These are phyloP conservation scores for Cantharis nigra DNA, from an alignment of 2,888 invertebrate species.

Conservation along the genomic window DNA sequence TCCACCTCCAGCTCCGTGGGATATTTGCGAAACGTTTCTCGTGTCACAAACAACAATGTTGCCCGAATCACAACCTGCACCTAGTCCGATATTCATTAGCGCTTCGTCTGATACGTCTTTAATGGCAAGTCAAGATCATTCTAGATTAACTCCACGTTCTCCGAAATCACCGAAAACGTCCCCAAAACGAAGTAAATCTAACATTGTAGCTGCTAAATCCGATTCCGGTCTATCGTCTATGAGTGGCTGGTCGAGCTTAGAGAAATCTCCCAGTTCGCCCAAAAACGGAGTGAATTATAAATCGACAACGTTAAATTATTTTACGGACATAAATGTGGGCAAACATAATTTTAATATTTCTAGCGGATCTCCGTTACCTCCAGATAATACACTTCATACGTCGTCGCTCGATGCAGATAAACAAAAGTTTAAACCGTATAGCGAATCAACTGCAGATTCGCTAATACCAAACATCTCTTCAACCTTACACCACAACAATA, in stretches of 20 bases:
- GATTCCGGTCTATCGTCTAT: slow-evolving; percentile 86
- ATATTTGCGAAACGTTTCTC: slow-evolving; percentile 61
- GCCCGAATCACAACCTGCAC: slow-evolving; percentile 45
- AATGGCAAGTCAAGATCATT: slow-evolving; percentile 53
- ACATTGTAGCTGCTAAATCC: slow-evolving; percentile 77
- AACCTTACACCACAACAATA: slow-evolving; percentile 40
- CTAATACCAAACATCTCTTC: slow-evolving; percentile 44
- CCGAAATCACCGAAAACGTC: slow-evolving; percentile 76
- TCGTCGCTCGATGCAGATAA: slow-evolving; percentile 45
- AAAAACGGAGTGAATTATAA: slow-evolving; percentile 56
- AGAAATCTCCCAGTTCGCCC: slow-evolving; percentile 83
- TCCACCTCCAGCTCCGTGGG: slow-evolving; percentile 81
- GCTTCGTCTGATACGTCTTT: slow-evolving; percentile 46
- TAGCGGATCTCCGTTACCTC: slow-evolving; percentile 30
- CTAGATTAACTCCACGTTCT: slow-evolving; percentile 64
- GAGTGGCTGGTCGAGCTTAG: slow-evolving; percentile 85
- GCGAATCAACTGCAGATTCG: slow-evolving; percentile 64
- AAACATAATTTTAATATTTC: slow-evolving; percentile 21
- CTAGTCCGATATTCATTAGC: slow-evolving; percentile 56
- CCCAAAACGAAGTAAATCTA: slow-evolving; percentile 69
- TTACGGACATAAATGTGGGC: slow-evolving; percentile 29
- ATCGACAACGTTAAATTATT: slow-evolving; percentile 39
- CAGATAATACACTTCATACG: slow-evolving; percentile 28
- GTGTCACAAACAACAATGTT: slow-evolving; percentile 45
- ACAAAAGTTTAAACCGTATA: slow-evolving; percentile 54